phyloP scores from a whole-genome alignment of 2,113 vertebrate genomes.

The Phyllostomus discolor region DNA sequence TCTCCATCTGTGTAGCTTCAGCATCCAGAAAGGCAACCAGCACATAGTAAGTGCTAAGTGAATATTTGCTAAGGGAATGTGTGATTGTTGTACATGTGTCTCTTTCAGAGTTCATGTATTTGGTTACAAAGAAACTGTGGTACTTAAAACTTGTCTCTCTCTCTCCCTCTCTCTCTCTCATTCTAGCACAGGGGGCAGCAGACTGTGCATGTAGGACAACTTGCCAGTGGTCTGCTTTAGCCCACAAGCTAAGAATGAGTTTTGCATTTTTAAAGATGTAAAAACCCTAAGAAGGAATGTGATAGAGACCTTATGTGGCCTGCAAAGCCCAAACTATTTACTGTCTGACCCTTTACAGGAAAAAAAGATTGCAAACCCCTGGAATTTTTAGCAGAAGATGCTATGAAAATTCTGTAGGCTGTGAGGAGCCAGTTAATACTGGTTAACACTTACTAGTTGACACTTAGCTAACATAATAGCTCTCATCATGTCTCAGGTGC shows the following conservation, averaged over 20 bases:
- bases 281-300: neutral
- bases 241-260: neutral
- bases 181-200: neutral
- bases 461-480: neutral
- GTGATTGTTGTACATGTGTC: neutral
- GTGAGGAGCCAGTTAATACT: neutral
- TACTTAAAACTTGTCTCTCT: neutral
- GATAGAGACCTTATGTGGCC: neutral
- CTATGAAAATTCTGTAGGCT: neutral
- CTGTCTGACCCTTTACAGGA: neutral
- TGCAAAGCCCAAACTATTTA: neutral
- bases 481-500: neutral
- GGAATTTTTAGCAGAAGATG: neutral
- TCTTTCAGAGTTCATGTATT: neutral
- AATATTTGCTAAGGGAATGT: neutral
- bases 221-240: neutral
- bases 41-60: neutral
- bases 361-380: neutral
- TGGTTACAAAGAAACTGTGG: neutral
- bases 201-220: neutral
- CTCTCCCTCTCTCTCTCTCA: neutral
- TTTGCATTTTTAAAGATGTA: conserved; percentile 20
- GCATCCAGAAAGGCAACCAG: neutral
- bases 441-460: neutral
- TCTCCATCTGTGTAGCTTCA: neutral